Percentiles rank a stretch among this genome's conserved stretches.
phyloP scores from a whole-genome alignment of 2,888 invertebrate genomes.

The Chironomus tentans region DNA sequence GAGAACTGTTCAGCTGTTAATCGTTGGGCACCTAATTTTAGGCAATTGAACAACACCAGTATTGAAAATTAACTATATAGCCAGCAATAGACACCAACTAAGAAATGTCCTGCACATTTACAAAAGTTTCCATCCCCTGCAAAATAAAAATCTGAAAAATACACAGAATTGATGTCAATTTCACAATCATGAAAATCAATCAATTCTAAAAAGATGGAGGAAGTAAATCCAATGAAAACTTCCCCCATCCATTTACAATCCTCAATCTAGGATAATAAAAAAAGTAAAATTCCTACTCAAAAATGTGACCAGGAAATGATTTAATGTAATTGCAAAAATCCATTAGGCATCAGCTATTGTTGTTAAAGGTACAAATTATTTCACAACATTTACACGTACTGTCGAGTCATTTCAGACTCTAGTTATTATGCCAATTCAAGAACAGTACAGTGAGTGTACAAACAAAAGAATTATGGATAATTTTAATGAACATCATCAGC shows the following conservation, averaged over 20 bases:
- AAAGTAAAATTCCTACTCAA: not conserved
- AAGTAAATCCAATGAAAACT: not conserved
- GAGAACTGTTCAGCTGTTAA: no score
- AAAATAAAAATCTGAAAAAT: not conserved
- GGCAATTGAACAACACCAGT: no score
- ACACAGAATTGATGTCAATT: not conserved
- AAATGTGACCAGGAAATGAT: not conserved
- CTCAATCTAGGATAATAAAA: no score
- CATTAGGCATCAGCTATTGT: not conserved
- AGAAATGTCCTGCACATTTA: no score
- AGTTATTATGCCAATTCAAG: not conserved
- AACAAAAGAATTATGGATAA: slow-evolving; percentile 26
- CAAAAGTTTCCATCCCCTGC: not conserved
- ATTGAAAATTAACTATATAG: no score
- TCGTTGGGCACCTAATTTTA: no score
- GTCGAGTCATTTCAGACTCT: not conserved
- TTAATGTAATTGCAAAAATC: not conserved
- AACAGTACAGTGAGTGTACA: not conserved
- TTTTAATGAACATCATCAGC: slow-evolving; percentile 28
- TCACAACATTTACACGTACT: not conserved
- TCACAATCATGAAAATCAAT: slow-evolving; percentile 25
- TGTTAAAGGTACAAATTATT: not conserved
- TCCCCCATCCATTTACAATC: no score
- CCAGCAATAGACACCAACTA: no score
- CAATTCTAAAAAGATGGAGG: not conserved